Percentiles rank a stretch among this genome's conserved stretches.
Conservation (phyloP, 1,140 invertebrate genomes). For the Lethrus apterus region DNA sequence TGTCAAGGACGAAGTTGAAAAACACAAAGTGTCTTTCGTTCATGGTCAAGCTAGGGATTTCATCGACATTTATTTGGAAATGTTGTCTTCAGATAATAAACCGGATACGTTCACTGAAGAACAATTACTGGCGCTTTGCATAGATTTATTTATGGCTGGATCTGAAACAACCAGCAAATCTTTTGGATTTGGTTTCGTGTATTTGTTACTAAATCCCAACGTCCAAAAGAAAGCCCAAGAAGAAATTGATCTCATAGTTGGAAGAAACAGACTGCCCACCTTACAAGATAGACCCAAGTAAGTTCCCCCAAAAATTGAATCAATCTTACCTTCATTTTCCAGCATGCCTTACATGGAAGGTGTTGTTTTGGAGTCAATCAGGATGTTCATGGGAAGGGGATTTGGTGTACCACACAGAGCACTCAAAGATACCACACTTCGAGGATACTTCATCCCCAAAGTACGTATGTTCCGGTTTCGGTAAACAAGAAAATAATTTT, state of each 20-base stretch:
- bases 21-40: conserved; percentile 63
- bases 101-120: conserved; percentile 50
- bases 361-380: conserved; percentile 63
- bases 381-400: conserved; percentile 71
- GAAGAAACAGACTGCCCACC: conserved; percentile 55
- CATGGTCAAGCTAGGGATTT: conserved; percentile 63
- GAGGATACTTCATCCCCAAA: conserved; percentile 69
- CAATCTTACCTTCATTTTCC: conserved; percentile 31
- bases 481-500: background rate
- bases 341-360: conserved; percentile 77
- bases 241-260: conserved; percentile 74
- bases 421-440: conserved; percentile 58
- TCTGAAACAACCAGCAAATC: conserved; percentile 78
- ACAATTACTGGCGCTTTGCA: conserved; percentile 67
- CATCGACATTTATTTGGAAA: conserved; percentile 76
- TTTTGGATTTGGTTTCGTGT: conserved; percentile 70
- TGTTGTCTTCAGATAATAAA: conserved; percentile 49
- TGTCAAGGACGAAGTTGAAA: conserved; percentile 60
- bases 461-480: conserved; percentile 40
- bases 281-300: conserved; percentile 64
- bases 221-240: conserved; percentile 71
- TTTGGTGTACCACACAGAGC: conserved; percentile 73
- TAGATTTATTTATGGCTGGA: conserved; percentile 79
- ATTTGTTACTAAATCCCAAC: conserved; percentile 66
- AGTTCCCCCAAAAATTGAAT: conserved; percentile 29